Conservation (phyloP, 35 echinoderm and acorn worm genomes). For the Anneissia japonica region DNA sequence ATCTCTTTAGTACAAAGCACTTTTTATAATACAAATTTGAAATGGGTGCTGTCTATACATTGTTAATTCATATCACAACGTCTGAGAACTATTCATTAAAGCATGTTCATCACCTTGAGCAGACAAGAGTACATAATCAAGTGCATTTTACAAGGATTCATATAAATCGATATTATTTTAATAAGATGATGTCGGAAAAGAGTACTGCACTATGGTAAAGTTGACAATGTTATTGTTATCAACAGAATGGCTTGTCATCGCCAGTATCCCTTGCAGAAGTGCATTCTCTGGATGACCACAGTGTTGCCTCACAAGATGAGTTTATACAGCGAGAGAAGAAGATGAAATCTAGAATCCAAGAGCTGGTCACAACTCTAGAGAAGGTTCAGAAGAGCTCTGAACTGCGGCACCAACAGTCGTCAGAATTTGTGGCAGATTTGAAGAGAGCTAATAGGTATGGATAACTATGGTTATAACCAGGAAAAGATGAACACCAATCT, state of each 20-base stretch:
- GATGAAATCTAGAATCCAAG: conserved; percentile 70
- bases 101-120: no score
- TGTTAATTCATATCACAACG: no score
- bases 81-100: no score
- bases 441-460: conserved; percentile 92
- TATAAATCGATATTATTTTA: no score
- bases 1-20: no score
- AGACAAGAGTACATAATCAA: no score
- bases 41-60: no score
- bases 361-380: conserved; percentile 78
- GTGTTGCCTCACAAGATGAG: conserved; percentile 62
- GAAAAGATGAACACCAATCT: no score
- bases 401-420: conserved; percentile 92
- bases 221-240: not conserved
- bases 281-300: conserved; percentile 62
- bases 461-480: no score
- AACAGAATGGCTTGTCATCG: not conserved
- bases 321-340: conserved; percentile 74
- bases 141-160: no score
- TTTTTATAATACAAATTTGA: no score
- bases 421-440: conserved; percentile 94
- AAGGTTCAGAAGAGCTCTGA: conserved; percentile 98
- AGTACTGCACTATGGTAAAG: not conserved
- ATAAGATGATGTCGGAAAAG: not conserved
- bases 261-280: conserved; percentile 67